phyloP scores from a whole-genome alignment of 2,888 invertebrate genomes.

The Protula sp. region DNA sequence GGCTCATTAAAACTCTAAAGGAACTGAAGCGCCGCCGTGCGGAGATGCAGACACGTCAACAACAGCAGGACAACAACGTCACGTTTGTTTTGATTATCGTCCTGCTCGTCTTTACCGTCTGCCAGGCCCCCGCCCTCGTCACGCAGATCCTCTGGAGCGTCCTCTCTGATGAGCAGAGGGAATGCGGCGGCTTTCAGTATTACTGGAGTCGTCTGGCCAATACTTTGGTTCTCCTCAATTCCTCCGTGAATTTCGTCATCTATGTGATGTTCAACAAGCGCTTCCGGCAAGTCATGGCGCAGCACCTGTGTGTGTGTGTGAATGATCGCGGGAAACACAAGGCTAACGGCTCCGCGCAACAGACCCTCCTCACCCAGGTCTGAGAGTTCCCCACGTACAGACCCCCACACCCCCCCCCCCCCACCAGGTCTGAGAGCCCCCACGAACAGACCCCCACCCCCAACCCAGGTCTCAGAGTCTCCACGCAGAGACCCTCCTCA shows the following conservation, averaged over 20 bases:
- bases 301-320: constrained; percentile 14
- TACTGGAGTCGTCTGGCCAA: constrained; percentile 24
- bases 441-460: no score
- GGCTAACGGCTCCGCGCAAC: no score
- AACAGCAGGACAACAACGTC: constrained; percentile 29
- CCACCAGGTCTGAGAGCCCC: no score
- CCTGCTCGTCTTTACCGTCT: constrained; percentile 26
- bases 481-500: no score
- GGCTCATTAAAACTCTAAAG: constrained; percentile 25
- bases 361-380: no score
- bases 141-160: constrained; percentile 27
- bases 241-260: constrained; percentile 26
- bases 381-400: no score
- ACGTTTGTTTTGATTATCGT: constrained; percentile 28
- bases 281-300: constrained; percentile 21
- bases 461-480: no score
- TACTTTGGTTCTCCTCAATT: constrained; percentile 24
- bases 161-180: constrained; percentile 14
- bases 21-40: constrained; percentile 16
- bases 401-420: no score
- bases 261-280: constrained; percentile 26
- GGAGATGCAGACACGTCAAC: constrained; percentile 17
- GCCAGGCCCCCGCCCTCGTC: constrained; percentile 26
- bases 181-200: constrained; percentile 28
- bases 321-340: no score